Evolutionary conservation across 2,797 vertebrate species (phyloP), one percentile per base, ranked within the genome.

Genomic region (Rhadinocentrus ornatus): DNA sequence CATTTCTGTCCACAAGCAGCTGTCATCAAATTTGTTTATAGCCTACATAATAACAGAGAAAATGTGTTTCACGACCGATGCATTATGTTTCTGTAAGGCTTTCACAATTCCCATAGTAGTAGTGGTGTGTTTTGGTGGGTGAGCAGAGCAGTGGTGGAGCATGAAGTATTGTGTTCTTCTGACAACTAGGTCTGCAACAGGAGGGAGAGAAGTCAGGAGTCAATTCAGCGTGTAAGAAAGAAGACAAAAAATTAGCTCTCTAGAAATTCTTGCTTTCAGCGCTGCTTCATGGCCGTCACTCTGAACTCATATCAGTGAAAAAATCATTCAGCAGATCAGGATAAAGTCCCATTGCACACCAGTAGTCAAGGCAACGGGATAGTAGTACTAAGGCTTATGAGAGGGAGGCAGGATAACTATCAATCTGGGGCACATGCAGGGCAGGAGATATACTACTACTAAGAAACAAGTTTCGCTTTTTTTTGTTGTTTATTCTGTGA

Each of bases 281-380:
- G 2, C 54, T 60, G 85, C 72, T 74, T 77, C 50, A 5, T 65
- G 39, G 67, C 59, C 62, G 70, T 60, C 46, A 82, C 77, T 82
- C 62, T 79, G 82, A 89, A 85, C 83, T 72, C 62, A 60, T 85
- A 86, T 89, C 80, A 78, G 82, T 83, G 75, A 90, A 89, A 90
- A 89, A 84, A 89, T 78, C 82, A 84, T 48, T 74, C 79, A 57
- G 59, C 37, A 70, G 82, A 84, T 91, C 85, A 66, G 66, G 78
- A 82, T 84, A 68, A 80, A 73, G 78, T 91, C 90, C 89, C 88
- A 61, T 69, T 91, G 91, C 91, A 92, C 89, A 76, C 78, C 88
- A 87, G 91, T 94, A 78, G 90, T 76, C 91, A 92, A 86, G 91
- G 92, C 88, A 92, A 93, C 93, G 77, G 80, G 59, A 69, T 83